Evolutionary conservation across 30 jellyfish, hydroid and myxozoan species (phyloP), one percentile per base, ranked within the genome.

Genomic region (Clytia hemisphaerica): DNA sequence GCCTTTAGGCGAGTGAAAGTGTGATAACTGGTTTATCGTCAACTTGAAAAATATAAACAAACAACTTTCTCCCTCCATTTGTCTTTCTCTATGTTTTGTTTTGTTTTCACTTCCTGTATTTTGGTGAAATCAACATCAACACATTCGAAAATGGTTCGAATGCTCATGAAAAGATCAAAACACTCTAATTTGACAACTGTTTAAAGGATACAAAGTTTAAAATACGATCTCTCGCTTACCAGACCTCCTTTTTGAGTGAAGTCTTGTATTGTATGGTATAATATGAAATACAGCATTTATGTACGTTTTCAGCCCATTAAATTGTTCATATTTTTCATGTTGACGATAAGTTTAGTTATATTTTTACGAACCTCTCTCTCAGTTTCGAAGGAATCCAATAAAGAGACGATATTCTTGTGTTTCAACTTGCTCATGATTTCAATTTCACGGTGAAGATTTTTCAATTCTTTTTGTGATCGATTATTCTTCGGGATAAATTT

Each of bases 341-440:
- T n/a, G n/a, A n/a, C n/a, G n/a, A n/a, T n/a, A n/a, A n/a, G n/a
- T n/a, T n/a, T 10, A 10, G 10, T 25, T 34, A 16, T 25, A 61
- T 0, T 10, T 12, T 15, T 10, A 9, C n/a, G 21, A 60, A 89
- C 98, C 94, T 89, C 98, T 40, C 65, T 82, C 36, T 83, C 67
- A 9, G 98, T 89, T 62, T 89, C 95, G 72, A 89, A 89, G 12
- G 98, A 89, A 72, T 89, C 95, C 62, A 89, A 75, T 72, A 89
- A 34, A 6, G 93, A 82, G 3, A 89, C 95, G 61, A 89, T 89
- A 67, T 89, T 82, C 61, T 81, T 89, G 44, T 89, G 98, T 67
- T 89, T 89, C 24, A 89, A 71, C 53, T 85, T 47, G 64, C 84
- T 67, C 98, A 89, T 89, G 19, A 89, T 89, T 61, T 80, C 95